Base-by-base conservation (phyloP, 2,113 vertebrate species). In the Erpornis zantholeuca region DNA sequence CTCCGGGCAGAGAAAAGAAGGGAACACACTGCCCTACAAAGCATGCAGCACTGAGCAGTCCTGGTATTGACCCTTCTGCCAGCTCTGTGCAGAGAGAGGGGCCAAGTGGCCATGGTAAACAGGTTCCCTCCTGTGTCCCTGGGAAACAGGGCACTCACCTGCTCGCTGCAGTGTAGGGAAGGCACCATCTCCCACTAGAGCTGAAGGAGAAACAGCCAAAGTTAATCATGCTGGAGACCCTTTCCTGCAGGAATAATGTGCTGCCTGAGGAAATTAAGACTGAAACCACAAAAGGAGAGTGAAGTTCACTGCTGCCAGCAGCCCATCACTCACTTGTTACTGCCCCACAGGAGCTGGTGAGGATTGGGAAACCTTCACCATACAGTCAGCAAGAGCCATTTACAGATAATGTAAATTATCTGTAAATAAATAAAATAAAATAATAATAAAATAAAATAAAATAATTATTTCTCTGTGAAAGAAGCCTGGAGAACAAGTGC, bases 31-130 rank as follows among this genome's bases (percentile, higher is more conserved):
- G 44, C 7, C 42, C 23, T 6, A 8, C 16, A 44, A 9, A 36
- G 47, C 18, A 3, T 0, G 6, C 38, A 19, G 53, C 49, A 49
- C 76, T 28, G 54, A 36, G 81, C 23, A 27, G 6, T 14, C 16
- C 59, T 4, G 31, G 28, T 6, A 2, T 6, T 23, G 38, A 35
- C 18, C 24, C 56, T 88, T 21, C 88, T 60, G 68, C 59, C 61
- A 15, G 20, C 35, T n/a, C n/a, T 5, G 1, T 11, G 44, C 53
- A 45, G 40, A 23, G 1, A 17, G 0, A n/a, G 49, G 25, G 49
- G 52, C 20, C 9, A 3, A 38, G 36, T 4, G 17, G 20, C 60
- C 0, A 0, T 1, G 25, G 77, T 13, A 31, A 83, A n/a, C 14
- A n/a, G 25, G 19, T 45, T 72, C 53, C 35, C n/a, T 47, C 33